Evolutionary conservation across 2,113 vertebrate genomes (phyloP), one percentile per base, ranked within the genome.

Genomic region (Serilophus lunatus): DNA sequence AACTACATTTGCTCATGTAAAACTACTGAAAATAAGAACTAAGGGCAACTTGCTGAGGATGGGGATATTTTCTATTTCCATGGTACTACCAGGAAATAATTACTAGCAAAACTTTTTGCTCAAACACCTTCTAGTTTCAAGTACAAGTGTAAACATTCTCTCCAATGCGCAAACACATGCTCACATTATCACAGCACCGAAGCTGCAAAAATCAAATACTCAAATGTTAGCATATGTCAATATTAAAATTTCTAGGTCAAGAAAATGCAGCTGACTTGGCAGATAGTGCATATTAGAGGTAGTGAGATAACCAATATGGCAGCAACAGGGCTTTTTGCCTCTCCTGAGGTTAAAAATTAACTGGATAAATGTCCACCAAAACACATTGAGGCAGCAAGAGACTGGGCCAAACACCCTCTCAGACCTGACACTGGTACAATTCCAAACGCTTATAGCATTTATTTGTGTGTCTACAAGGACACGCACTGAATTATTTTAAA

Each of bases 201-300:
- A 68, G 26, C 2, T 61, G 50, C 63, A 92, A 61, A 90, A 82
- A 75, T 18, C 53, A 80, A 88, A 70, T 7, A 82, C 20, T 35
- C 57, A 29, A 13, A 50, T 4, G 1, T 33, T 47, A 50, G 38
- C 26, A 40, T 12, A 49, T n/a, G 38, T 16, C 54, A 80, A 13
- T 31, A 69, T 6, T 38, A 3, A 57, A 47, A 33, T 12, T 16
- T 45, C 44, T 3, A 66, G 19, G n/a, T 65, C 38, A 95, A 82
- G 12, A 57, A 94, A 80, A 86, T 1, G 23, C 72, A 86, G 47
- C 23, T 57, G 42, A 66, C 33, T 75, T 66, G 35, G 64, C 86
- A 90, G 35, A 38, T 0, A 28, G 10, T 0, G 1, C 2, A 3
- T 4, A 3, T 11, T 9, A 24, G 29, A 65, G 15, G 17, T 5